A percentile compares a stretch with the other conserved stretches of the same genome.
These are phyloP conservation scores for Pelvicachromis taeniatus DNA, from an alignment of 2,113 vertebrate genomes.

Conservation along the genomic window DNA sequence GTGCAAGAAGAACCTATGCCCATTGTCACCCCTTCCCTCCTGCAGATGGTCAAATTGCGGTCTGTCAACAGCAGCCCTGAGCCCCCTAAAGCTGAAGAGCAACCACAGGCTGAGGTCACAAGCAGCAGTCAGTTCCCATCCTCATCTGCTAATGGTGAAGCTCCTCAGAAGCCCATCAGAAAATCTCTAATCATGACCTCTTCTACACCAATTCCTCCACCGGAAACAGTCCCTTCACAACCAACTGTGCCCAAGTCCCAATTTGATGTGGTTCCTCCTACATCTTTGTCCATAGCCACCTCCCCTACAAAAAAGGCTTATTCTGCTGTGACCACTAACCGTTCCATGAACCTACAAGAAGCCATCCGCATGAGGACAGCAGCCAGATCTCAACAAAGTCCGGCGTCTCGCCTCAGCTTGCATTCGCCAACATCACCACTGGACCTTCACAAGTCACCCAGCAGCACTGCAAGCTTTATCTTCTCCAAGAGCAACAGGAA, in stretches of 20 bases:
- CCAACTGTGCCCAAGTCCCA: constrained; percentile 3
- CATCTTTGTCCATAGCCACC: background rate
- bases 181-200: constrained; percentile 68
- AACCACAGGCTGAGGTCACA: constrained; percentile 14
- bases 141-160: constrained; percentile 22
- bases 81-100: constrained; percentile 5
- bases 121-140: background rate
- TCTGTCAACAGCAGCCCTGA: constrained; percentile 67
- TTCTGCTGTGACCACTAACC: constrained; percentile 33
- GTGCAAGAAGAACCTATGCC: constrained; percentile 73
- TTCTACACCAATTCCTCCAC: constrained; percentile 7
- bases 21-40: constrained; percentile 79
- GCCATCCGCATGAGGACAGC: constrained; percentile 83
- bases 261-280: background rate
- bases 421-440: constrained; percentile 47
- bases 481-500: constrained; percentile 87
- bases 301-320: constrained; percentile 67
- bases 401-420: constrained; percentile 41
- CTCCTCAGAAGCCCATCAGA: constrained; percentile 85
- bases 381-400: constrained; percentile 59
- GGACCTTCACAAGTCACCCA: constrained; percentile 75
- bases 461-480: constrained; percentile 90
- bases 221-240: background rate
- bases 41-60: constrained; percentile 85
- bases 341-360: constrained; percentile 80